Conservation (phyloP, 2,113 vertebrate genomes). For the Grallaria varia region DNA sequence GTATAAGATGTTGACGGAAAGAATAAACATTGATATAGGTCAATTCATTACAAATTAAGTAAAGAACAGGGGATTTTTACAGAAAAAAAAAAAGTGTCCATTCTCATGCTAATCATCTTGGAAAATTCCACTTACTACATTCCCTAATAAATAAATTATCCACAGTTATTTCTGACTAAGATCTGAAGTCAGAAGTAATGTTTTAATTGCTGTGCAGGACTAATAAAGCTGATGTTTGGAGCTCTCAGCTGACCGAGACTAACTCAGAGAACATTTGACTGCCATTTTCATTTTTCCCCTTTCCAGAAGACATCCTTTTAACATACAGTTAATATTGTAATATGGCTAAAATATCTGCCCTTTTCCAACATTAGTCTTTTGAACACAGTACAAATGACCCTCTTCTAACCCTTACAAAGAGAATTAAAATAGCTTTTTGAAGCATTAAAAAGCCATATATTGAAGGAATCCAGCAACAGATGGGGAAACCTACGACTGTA, state of each 20-base stretch:
- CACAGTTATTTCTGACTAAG: constrained; percentile 1
- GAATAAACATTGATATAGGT: not conserved
- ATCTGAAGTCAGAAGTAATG: constrained; percentile 20
- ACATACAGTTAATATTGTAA: not conserved
- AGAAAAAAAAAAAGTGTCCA: not conserved
- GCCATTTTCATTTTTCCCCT: not conserved
- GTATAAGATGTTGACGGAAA: not conserved
- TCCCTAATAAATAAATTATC: not conserved
- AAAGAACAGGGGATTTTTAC: not conserved
- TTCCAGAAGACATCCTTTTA: not conserved
- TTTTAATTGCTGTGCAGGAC: not conserved
- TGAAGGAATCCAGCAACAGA: not conserved
- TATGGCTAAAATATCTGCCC: not conserved
- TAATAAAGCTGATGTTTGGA: not conserved
- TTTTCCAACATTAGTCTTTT: not conserved
- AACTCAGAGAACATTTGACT: not conserved
- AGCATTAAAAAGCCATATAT: not conserved
- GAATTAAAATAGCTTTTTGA: not conserved
- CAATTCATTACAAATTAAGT: not conserved
- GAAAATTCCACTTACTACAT: not conserved
- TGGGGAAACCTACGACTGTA: not conserved
- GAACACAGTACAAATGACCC: not conserved
- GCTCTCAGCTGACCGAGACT: not conserved
- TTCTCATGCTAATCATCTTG: not conserved
- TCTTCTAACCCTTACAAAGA: not conserved